Evolutionary conservation across 2,888 invertebrate genomes (phyloP).

Genomic region (Catocala sponsa): DNA sequence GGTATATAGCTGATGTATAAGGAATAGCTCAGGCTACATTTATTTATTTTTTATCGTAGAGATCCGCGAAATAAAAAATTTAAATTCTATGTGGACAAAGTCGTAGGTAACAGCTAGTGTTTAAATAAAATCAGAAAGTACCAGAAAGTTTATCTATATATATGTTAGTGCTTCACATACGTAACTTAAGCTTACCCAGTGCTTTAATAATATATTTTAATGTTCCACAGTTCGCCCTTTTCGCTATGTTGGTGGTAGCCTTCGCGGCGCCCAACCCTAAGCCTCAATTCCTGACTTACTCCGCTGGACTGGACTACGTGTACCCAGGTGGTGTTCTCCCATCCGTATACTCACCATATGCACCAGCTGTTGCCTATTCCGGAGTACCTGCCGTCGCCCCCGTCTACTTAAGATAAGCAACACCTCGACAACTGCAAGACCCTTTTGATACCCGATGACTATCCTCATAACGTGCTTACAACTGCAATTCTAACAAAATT

Average conservation of each 20-base stretch:
- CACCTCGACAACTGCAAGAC: neutral
- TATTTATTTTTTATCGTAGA: too few relatives aligned
- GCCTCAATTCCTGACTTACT: constrained; percentile 65
- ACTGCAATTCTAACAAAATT: neutral
- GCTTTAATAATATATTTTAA: too few relatives aligned
- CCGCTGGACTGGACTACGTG: constrained; percentile 67
- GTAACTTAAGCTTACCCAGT: too few relatives aligned
- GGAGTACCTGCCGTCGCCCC: constrained; percentile 53
- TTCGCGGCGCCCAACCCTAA: constrained; percentile 79
- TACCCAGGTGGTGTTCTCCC: constrained; percentile 63
- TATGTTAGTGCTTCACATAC: too few relatives aligned
- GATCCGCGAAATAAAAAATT: too few relatives aligned
- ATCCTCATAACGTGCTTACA: constrained; percentile 7
- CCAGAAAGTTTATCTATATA: too few relatives aligned
- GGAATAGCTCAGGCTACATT: too few relatives aligned
- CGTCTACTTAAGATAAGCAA: constrained; percentile 59
- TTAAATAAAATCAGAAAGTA: too few relatives aligned
- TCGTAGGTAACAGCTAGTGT: too few relatives aligned
- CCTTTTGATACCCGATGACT: constrained; percentile 8
- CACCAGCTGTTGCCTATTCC: constrained; percentile 65
- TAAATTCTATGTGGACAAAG: too few relatives aligned
- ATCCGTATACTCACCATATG: constrained; percentile 64
- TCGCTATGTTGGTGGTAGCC: constrained; percentile 84
- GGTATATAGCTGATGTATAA: too few relatives aligned
- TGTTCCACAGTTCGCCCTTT: constrained; percentile 75